Base-by-base conservation (phyloP, 2,797 vertebrate species). In the Lepilemur ruficaudatus region DNA sequence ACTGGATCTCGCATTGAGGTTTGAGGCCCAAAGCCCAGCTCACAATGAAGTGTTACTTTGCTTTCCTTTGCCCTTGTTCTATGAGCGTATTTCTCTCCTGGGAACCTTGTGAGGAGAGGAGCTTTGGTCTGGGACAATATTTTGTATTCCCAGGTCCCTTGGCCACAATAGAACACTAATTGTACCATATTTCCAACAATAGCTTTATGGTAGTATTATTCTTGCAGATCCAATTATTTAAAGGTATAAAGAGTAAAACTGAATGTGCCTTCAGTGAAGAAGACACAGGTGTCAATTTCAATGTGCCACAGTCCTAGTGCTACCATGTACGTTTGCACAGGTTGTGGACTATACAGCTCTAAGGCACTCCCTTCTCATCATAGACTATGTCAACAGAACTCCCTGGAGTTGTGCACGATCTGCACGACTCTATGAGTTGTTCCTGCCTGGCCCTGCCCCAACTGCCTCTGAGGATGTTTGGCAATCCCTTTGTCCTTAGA, bases 121-220 rank as follows among this genome's bases (percentile, higher is more conserved):
- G n/a, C 35, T 96, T 95, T 89, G 59, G 61, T 92, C 55, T 93
- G 35, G 48, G 18, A n/a, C 28, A 92, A 69, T 93, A 92, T 86
- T 95, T 86, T 92, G 61, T 93, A 73, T 78, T 82, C 17, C 9
- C 28, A 41, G 20, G 65, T 57, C 61, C 15, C 76, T 92, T 50
- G n/a, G 23, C 63, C 72, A 90, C 15, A 90, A 50, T 65, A 88
- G 52, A 70, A 80, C n/a, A 67, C 35, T 94, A 84, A 93, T 46
- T 92, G 48, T 13, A 72, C 52, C 65, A 22, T 67, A 89, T 91
- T 93, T 94, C 18, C 81, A 92, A 55, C 20, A 93, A 78, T 41
- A 69, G 52, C 80, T 95, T 84, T 61, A 87, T 83, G 48, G 28
- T 88, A 93, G 81, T 87, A 78, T 82, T 92, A 81, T 79, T 92